These are phyloP conservation scores for Stictonetta naevosa DNA, from an alignment of 2,113 vertebrate species.

Conservation along the genomic window DNA sequence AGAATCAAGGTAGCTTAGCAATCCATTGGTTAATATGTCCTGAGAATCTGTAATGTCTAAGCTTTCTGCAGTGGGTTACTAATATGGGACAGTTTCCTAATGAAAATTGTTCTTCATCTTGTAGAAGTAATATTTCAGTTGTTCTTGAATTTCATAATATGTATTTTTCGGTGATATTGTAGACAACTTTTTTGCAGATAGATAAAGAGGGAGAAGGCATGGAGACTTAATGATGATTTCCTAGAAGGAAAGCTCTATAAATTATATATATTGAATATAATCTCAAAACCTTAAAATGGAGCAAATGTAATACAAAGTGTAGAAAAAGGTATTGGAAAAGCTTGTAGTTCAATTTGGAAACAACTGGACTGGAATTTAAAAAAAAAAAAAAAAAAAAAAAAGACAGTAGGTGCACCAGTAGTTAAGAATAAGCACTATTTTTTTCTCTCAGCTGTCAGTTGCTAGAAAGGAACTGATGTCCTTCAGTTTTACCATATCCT, in stretches of 20 bases:
- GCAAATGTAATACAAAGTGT: not conserved
- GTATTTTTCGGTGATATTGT: not conserved
- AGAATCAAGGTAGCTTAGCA: not conserved
- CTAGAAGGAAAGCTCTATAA: not conserved
- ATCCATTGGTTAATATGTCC: not conserved
- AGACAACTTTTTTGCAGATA: not conserved
- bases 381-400: not conserved
- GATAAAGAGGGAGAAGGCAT: not conserved
- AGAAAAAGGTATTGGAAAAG: not conserved
- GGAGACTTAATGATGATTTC: not conserved
- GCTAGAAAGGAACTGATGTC: not conserved
- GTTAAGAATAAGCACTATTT: not conserved
- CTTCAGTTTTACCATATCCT: not conserved
- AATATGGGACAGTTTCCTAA: not conserved
- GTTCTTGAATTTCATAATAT: not conserved
- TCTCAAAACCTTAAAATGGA: not conserved
- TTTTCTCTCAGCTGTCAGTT: not conserved
- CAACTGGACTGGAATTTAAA: not conserved
- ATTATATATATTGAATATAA: too few relatives aligned
- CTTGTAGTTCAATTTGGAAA: not conserved
- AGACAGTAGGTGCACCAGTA: not conserved
- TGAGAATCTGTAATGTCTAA: not conserved
- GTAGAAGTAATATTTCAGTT: not conserved
- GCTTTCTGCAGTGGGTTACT: not conserved
- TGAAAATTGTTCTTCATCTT: not conserved